These are phyloP conservation scores for Orcinus orca DNA, from an alignment of 2,113 vertebrate genomes.

Conservation along the genomic window DNA sequence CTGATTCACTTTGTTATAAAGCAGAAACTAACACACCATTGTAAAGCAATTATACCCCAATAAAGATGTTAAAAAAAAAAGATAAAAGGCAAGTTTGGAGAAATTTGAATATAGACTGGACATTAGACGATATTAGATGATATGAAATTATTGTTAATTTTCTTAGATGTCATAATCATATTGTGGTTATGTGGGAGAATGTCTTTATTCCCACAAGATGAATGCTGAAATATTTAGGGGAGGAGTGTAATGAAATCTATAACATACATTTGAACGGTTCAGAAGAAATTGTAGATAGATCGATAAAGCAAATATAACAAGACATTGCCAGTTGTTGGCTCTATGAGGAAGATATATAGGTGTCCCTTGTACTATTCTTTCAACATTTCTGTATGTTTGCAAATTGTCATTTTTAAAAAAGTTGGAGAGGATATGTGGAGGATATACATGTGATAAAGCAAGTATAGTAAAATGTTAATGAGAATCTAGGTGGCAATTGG, in stretches of 20 bases:
- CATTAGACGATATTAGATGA: background rate
- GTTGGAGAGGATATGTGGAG: background rate
- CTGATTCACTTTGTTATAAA: too few species aligned
- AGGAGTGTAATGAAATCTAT: background rate
- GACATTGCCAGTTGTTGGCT: background rate
- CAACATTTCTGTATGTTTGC: background rate
- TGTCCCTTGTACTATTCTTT: background rate
- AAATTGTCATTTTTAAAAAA: conserved; percentile 1
- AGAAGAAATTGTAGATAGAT: background rate
- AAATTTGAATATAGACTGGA: background rate
- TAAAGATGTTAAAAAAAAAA: background rate
- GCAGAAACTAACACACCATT: too few species aligned
- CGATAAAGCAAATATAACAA: background rate
- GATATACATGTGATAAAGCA: background rate
- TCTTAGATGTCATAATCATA: conserved; percentile 21
- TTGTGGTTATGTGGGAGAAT: background rate
- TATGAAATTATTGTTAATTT: conserved; percentile 45
- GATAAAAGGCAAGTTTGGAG: conserved; percentile 8
- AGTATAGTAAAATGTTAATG: conserved; percentile 9
- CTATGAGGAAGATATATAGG: background rate
- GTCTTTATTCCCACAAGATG: background rate
- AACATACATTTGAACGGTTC: background rate
- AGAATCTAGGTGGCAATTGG: background rate
- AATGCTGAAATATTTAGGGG: background rate
- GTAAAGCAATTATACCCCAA: too few species aligned